A percentile compares a stretch with the other conserved stretches of the same genome.
phyloP scores from a whole-genome alignment of 1,140 invertebrate species.

The Rhysida immarginata region DNA sequence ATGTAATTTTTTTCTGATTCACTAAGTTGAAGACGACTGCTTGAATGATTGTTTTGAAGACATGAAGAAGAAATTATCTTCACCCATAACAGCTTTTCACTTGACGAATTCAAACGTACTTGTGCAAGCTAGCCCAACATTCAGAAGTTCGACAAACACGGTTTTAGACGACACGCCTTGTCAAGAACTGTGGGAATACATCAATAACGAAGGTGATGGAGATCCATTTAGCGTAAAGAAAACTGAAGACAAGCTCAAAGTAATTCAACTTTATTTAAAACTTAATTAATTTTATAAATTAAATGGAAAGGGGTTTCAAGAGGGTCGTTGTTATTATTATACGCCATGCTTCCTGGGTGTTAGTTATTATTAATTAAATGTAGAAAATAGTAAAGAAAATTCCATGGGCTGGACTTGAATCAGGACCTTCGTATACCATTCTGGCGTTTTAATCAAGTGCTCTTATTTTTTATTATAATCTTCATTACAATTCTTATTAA shows the following conservation, averaged over 20 bases:
- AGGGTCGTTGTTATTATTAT: background rate
- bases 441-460: background rate
- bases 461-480: background rate
- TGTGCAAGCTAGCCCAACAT: background rate
- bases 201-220: conserved; percentile 1
- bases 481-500: background rate
- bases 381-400: no score
- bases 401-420: no score
- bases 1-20: no score
- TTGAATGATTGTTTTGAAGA: no score
- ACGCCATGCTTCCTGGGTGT: background rate
- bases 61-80: background rate
- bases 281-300: background rate
- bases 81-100: background rate
- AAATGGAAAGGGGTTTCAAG: background rate
- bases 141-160: background rate
- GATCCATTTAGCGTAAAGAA: no score
- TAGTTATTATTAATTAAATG: no score
- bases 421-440: no score
- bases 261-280: background rate
- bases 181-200: background rate
- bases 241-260: background rate
- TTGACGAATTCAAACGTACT: background rate
- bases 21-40: no score
- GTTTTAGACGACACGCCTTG: background rate